A percentile compares a stretch with the other conserved stretches of the same genome.
phyloP scores from a whole-genome alignment of 2,113 vertebrate species.

The Malaclemys terrapin region DNA sequence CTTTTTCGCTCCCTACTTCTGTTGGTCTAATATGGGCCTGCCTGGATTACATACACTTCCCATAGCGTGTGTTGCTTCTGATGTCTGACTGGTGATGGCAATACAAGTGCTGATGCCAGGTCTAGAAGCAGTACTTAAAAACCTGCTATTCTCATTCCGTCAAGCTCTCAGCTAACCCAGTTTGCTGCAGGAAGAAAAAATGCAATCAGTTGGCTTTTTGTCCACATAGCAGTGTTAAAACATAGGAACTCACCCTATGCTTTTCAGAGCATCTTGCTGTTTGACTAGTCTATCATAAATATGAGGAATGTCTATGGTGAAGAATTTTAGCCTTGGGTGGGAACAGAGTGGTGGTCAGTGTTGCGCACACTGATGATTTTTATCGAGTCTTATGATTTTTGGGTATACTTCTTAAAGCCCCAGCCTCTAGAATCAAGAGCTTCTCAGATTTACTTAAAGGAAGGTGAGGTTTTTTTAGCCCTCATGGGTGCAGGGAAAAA shows the following conservation, averaged over 20 bases:
- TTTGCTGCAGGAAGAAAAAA: slow-evolving; percentile 57
- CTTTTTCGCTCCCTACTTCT: slow-evolving; percentile 10
- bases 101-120: slow-evolving; percentile 42
- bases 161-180: slow-evolving; percentile 60
- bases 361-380: neutral
- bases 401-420: slow-evolving; percentile 3
- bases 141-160: slow-evolving; percentile 58
- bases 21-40: slow-evolving; percentile 47
- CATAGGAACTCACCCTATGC: neutral
- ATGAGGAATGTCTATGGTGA: slow-evolving; percentile 2
- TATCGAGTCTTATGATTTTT: neutral
- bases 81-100: slow-evolving; percentile 65
- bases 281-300: slow-evolving; percentile 16
- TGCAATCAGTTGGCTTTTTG: slow-evolving; percentile 42
- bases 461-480: neutral
- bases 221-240: slow-evolving; percentile 27
- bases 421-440: neutral
- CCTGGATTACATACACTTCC: neutral
- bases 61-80: slow-evolving; percentile 50
- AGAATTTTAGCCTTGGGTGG: slow-evolving; percentile 23
- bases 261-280: neutral
- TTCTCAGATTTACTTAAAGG: slow-evolving; percentile 8
- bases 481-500: neutral
- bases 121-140: slow-evolving; percentile 66
- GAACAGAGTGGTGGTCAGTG: neutral